phyloP scores from a whole-genome alignment of 1,140 invertebrate species.

The Parasteatoda tepidariorum region DNA sequence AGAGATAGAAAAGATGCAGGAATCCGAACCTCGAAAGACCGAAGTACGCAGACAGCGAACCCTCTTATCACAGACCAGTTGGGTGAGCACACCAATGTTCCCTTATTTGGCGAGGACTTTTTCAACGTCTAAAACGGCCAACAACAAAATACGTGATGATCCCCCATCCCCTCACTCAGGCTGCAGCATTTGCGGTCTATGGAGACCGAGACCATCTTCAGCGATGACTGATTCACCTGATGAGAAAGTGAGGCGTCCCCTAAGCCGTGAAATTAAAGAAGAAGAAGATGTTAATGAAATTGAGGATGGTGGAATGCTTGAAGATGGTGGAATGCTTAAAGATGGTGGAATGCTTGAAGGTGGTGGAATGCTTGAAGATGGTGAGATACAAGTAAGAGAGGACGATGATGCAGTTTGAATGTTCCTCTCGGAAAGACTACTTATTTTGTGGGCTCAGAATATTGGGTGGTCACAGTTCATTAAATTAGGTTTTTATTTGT shows the following conservation, averaged over 20 bases:
- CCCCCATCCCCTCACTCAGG: not conserved
- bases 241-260: not conserved
- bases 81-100: conserved; percentile 39
- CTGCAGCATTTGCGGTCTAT: conserved; percentile 26
- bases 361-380: too few relatives aligned
- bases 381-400: too few relatives aligned
- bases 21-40: not conserved
- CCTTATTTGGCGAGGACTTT: conserved; percentile 9
- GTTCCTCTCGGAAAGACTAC: too few relatives aligned
- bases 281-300: not conserved
- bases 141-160: not conserved
- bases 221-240: not conserved
- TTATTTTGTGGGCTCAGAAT: too few relatives aligned
- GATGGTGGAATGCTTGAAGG: too few relatives aligned
- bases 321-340: too few relatives aligned
- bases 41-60: conserved; percentile 15
- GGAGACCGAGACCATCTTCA: not conserved
- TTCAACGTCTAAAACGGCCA: not conserved
- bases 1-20: conserved; percentile 8
- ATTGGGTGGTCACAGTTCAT: too few relatives aligned
- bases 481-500: too few relatives aligned
- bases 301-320: too few relatives aligned
- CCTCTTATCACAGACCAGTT: conserved; percentile 50
- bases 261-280: not conserved
- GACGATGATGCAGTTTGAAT: too few relatives aligned